Evolutionary conservation across 2,797 vertebrate species (phyloP), one percentile per base, ranked within the genome.

Genomic region (Peromyscus melanophrys): DNA sequence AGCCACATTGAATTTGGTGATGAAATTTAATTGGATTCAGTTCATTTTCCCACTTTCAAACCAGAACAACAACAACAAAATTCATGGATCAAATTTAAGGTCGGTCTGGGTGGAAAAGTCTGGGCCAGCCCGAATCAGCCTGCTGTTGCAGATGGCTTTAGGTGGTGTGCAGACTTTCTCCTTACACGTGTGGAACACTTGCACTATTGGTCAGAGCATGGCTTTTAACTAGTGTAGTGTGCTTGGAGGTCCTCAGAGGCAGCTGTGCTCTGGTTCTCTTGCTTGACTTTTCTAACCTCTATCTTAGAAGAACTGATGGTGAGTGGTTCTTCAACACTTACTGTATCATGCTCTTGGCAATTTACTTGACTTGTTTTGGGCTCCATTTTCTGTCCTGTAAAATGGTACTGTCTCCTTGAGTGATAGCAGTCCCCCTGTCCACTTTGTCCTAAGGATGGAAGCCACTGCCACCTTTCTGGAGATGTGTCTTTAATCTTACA

Each of bases 31-130:
- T 23, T 16, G 73, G 83, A 8, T 19, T 34, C 16, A 59, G 21
- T 1, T 89, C 12, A 67, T 81, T 80, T 94, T 89, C 59, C n/a
- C 49, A 29, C 93, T 95, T 61, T 92, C 81, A 52, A 81, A 83
- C 81, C 76, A 90, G 80, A 90, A 63, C 63, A 69, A 63, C 55
- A 57, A 19, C 55, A 57, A 57, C 21, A 78, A 76, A 80, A 27
- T 9, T 85, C 52, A 71, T 19, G 46, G 52, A 31, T 63, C 43
- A 80, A 52, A 46, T 43, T n/a, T 31, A 65, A 17, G 75, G 46
- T 85, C 29, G 73, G 7, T 84, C 13, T 87, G 6, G 31, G 29
- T 40, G 31, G 52, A 71, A 16, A 27, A 2, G 0, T 9, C 0
- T 4, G n/a, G n/a, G 4, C 6, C 0, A 34, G 17, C 11, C 29